phyloP scores from a whole-genome alignment of 1,140 invertebrate species.

The Grapholita molesta region DNA sequence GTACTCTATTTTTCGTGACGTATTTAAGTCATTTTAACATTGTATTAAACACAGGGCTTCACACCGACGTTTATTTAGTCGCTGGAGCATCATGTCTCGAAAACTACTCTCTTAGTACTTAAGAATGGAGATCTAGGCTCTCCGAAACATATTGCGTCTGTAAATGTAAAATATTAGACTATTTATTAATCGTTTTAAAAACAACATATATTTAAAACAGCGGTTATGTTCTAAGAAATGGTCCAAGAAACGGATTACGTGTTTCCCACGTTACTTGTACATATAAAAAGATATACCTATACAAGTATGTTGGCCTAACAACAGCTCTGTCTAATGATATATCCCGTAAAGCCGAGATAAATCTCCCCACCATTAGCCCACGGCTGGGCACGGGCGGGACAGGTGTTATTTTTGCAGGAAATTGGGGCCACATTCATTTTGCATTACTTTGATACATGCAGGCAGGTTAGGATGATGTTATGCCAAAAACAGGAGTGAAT shows the following conservation, averaged over 20 bases:
- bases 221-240: not conserved
- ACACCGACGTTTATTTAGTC: no score
- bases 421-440: conserved; percentile 59
- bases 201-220: no score
- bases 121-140: no score
- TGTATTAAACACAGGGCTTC: no score
- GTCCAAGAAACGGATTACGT: not conserved
- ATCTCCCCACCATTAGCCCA: conserved; percentile 52
- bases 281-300: not conserved
- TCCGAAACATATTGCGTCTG: no score
- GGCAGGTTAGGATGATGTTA: conserved; percentile 21
- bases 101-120: no score
- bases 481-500: conserved; percentile 4
- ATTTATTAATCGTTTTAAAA: no score
- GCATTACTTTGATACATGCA: conserved; percentile 44
- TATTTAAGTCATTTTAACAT: no score
- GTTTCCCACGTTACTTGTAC: no score
- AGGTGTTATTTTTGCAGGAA: conserved; percentile 60
- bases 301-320: not conserved
- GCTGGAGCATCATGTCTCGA: no score
- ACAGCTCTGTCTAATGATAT: conserved; percentile 1
- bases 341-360: conserved; percentile 42
- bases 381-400: conserved; percentile 31
- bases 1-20: no score
- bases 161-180: no score